A percentile compares a stretch with the other conserved stretches of the same genome.
These are phyloP conservation scores for Pyrgilauda ruficollis DNA, from an alignment of 2,113 vertebrate genomes.

Conservation along the genomic window DNA sequence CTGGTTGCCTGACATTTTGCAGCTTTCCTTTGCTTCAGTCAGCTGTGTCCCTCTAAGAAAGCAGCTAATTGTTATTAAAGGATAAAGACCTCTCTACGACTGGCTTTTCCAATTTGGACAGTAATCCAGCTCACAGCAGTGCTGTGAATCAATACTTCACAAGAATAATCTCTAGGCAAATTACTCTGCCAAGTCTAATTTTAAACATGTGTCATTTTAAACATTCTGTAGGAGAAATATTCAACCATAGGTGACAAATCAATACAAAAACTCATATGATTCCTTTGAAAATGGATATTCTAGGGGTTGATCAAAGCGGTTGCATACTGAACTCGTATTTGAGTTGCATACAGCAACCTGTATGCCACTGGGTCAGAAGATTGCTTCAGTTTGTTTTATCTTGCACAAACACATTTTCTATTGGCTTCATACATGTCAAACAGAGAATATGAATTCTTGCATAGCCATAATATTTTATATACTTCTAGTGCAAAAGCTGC, in stretches of 20 bases:
- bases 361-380: not conserved
- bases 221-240: slow-evolving; percentile 49
- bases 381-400: not conserved
- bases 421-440: not conserved
- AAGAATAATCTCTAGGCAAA: slow-evolving; percentile 67
- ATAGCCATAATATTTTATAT: not conserved
- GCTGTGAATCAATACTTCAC: slow-evolving; percentile 73
- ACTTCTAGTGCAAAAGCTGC: not conserved
- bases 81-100: slow-evolving; percentile 85
- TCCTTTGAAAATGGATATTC: not conserved
- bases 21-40: slow-evolving; percentile 56
- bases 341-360: not conserved
- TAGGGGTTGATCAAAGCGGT: not conserved
- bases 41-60: slow-evolving; percentile 74
- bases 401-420: not conserved
- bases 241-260: slow-evolving; percentile 49
- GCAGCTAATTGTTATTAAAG: slow-evolving; percentile 85
- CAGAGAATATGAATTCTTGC: not conserved
- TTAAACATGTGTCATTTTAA: slow-evolving; percentile 61
- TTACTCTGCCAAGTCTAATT: slow-evolving; percentile 65
- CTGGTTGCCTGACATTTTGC: slow-evolving; percentile 36
- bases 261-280: slow-evolving; percentile 1
- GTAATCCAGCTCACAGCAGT: slow-evolving; percentile 79
- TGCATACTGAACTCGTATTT: not conserved
- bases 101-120: slow-evolving; percentile 88